Evolutionary conservation across 2,888 invertebrate species (phyloP), one percentile per base, ranked within the genome.

Genomic region (Cetonia aurata): DNA sequence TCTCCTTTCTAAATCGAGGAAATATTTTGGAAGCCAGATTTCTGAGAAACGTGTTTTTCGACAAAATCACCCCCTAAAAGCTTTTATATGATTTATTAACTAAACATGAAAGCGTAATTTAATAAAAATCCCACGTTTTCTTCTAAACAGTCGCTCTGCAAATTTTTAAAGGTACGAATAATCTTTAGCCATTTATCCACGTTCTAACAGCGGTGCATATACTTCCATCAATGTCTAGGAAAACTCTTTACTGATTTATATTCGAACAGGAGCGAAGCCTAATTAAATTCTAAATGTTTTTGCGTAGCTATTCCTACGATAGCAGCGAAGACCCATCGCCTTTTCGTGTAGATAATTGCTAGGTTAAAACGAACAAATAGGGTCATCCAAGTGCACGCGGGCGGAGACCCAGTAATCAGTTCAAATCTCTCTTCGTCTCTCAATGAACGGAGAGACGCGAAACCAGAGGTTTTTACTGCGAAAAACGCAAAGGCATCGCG

Each of bases 381-480:
- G 44, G 12, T 48, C 19, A 17, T 57, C 42, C 25, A 13, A 56
- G 33, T 33, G 44, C 55, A 67, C 53, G 46, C 37, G 42, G 10
- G 55, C 9, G 57, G 37, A 44, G 46, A 42, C 56, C 17, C 70
- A 71, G 74, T 77, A 77, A 78, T 77, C 78, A 75, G 74, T 76
- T 70, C 73, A 73, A 77, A 77, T 78, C 75, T 74, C 71, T 56
- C 37, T 37, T 8, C 10, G 10, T 42, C 42, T 70, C 70, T 57
- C 67, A 73, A 75, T 71, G 74, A 71, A 76, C 70, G 71, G 69
- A 74, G 72, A 72, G 71, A 73, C 70, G 72, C 72, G 72, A 72
- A 73, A 75, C 70, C 73, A 75, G 73, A 65, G 76, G 73, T 76
- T 78, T 78, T 76, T 77, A 76, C 77, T 76, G 75, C 74, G 72